Evolutionary conservation across 2,113 vertebrate species (phyloP), one percentile per base, ranked within the genome.

Genomic region (Spea multiplicata): DNA sequence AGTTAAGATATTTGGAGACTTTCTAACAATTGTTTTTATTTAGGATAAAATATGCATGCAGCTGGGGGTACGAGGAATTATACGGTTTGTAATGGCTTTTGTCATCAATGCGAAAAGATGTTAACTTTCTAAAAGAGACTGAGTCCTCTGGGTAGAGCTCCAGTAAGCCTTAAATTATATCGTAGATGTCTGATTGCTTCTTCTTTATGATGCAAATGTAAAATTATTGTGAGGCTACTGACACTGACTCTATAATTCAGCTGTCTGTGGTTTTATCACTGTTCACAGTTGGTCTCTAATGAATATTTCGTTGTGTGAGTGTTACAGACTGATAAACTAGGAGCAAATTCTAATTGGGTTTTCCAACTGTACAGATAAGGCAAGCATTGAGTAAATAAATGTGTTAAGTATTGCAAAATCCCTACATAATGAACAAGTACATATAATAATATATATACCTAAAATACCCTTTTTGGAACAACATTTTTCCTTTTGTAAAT

Each of bases 281-380:
- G 85, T 86, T 90, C 86, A 89, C 90, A 81, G 88, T 82, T 80
- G 86, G 86, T 89, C 88, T 87, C 86, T 86, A 89, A 86, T 88
- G 90, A 91, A 88, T 92, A 90, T 90, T 92, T 90, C 84, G 71
- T 81, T 84, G 86, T 76, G 44, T 85, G 84, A 86, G 69, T 90
- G 89, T 89, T 87, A 89, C 83, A 84, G 80, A 89, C 89, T 91
- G 91, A 91, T 92, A 92, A 84, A 88, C 84, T 84, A 90, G 85
- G 88, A 88, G 86, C 86, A 85, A 88, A 86, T 90, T 87, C 87
- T 92, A 92, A 91, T 87, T 89, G 84, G 86, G 86, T 89, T 91
- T 91, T 92, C 91, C 86, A 85, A 85, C 88, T 84, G 84, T 85
- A 84, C 45, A 82, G 83, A 85, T 70, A 77, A 77, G 66, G 75